Conservation (phyloP, 2,797 vertebrate genomes). For the Bradypodion ventrale region DNA sequence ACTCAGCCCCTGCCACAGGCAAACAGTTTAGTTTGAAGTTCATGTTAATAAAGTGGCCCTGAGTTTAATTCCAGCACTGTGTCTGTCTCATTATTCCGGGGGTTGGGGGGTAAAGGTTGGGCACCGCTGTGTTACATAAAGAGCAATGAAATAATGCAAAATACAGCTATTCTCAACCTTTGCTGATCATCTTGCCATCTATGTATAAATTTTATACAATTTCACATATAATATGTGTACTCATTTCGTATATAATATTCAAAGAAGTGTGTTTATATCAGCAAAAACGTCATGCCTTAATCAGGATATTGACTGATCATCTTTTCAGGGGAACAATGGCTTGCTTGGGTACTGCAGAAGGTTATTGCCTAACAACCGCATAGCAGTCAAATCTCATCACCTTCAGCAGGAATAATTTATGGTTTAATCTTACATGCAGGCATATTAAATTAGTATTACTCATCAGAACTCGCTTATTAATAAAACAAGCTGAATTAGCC, state of each 20-base stretch:
- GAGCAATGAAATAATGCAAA: neutral
- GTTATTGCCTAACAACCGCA: slow-evolving; percentile 63
- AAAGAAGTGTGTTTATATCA: neutral
- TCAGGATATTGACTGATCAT: slow-evolving; percentile 37
- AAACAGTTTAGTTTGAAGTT: no score
- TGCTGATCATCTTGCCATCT: neutral
- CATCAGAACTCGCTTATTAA: slow-evolving; percentile 82
- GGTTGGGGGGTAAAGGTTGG: no score
- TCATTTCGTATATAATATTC: neutral
- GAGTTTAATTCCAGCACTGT: no score
- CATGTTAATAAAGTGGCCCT: no score
- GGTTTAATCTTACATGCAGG: slow-evolving; percentile 81
- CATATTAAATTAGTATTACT: slow-evolving; percentile 82
- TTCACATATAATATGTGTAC: neutral
- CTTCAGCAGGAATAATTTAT: slow-evolving; percentile 83
- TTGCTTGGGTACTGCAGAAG: slow-evolving; percentile 29
- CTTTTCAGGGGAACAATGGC: slow-evolving; percentile 25
- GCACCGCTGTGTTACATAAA: no score
- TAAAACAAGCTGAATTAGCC: slow-evolving; percentile 84
- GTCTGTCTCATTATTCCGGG: no score
- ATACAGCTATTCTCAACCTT: neutral
- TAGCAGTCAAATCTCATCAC: slow-evolving; percentile 72
- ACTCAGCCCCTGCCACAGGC: no score
- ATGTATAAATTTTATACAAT: neutral
- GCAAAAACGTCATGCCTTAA: neutral